Base-by-base conservation (phyloP, 1,140 invertebrate genomes). In the Limonius californicus region DNA sequence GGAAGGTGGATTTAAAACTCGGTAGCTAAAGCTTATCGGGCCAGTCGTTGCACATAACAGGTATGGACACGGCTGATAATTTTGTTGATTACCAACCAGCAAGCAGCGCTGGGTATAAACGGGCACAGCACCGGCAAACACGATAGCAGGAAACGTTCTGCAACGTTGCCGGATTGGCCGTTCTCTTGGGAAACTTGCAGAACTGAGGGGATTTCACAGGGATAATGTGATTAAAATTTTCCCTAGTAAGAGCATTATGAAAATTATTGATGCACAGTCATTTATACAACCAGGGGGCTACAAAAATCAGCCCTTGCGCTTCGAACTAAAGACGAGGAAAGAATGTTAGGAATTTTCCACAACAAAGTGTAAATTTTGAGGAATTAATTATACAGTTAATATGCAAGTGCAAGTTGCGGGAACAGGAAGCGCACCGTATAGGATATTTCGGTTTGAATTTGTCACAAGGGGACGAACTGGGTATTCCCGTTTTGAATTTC, bases 61-160 rank as follows among this genome's bases (percentile, higher is more conserved):
- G 45, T 50, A 50, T 14, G 45, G 45, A 50, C 45, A 50, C 45
- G 45, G 45, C 16, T 50, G 45, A 50, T 50, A 50, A 50, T 50
- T 50, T 50, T 50, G 45, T 50, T 19, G 20, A 50, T 50, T 50
- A 50, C 20, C 16, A 50, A 50, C 7, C 45, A 21, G 45, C 45
- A 50, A 50, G 45, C 45, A 18, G 42, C 3, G 20, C 54, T 55
- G 47, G 18, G 47, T 19, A 23, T 35, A 30, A 35, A 35, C 21
- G 21, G 54, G 21, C 54, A 27, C 21, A 35, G 54, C 30, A 12
- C 2, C 11, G 30, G 6, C 15, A 12, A 55, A 12, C 19, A 30
- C 54, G 27, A 53, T 53, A 53, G 47, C 54, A 55, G 54, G 54
- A 55, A 55, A 55, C n/a, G 15, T n/a, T 8, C 4, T 1, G 54